These are phyloP conservation scores for Apotomis betuletana DNA, from an alignment of 2,888 invertebrate genomes.

Conservation along the genomic window DNA sequence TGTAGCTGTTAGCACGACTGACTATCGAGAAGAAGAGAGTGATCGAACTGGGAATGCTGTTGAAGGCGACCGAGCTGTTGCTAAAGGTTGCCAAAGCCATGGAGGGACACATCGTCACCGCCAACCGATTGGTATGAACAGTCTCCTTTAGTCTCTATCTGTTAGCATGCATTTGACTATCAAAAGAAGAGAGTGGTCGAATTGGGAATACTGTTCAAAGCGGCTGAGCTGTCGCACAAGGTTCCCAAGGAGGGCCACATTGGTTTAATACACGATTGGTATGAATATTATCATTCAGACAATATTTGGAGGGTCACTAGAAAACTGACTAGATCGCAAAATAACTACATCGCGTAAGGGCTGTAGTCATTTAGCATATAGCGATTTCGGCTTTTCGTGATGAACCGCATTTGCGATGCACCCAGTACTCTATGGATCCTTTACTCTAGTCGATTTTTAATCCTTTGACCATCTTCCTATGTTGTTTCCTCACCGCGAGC, in stretches of 20 bases:
- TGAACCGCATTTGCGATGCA: too few species aligned
- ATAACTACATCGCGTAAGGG: too few species aligned
- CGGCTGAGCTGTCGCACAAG: constrained; percentile 50
- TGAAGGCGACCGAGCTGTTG: constrained; percentile 55
- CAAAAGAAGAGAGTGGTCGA: too few species aligned
- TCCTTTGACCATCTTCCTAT: too few species aligned
- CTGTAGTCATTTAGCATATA: too few species aligned
- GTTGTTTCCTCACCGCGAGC: too few species aligned
- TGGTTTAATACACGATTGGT: constrained; percentile 23
- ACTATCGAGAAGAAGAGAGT: constrained; percentile 60
- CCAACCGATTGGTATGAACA: constrained; percentile 21
- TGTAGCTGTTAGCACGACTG: too few species aligned
- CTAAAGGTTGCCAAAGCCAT: constrained; percentile 47
- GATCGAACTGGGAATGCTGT: constrained; percentile 59
- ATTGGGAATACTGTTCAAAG: constrained; percentile 53
- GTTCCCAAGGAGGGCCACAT: constrained; percentile 50
- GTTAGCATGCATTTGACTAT: neutral
- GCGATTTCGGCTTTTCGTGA: too few species aligned
- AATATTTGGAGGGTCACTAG: too few species aligned
- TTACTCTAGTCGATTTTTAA: too few species aligned
- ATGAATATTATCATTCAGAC: neutral
- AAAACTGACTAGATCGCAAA: too few species aligned
- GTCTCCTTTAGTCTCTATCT: neutral
- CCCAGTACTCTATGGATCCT: too few species aligned
- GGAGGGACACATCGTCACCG: constrained; percentile 49